Base-by-base conservation (phyloP, 64 coral and sea anemone species). In the Pocillopora damicornis region DNA sequence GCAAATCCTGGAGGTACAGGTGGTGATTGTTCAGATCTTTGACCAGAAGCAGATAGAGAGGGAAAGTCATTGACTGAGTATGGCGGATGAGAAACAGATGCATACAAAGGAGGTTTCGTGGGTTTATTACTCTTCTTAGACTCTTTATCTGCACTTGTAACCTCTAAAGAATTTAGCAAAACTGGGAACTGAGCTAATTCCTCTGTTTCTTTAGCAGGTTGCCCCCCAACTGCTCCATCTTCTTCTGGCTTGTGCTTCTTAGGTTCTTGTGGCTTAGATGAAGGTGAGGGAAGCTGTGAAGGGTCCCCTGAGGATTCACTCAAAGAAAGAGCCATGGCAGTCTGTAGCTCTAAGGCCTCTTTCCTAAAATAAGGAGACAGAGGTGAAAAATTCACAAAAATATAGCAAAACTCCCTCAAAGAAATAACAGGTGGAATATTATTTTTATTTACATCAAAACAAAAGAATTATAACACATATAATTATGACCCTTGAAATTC, bases 1-100 rank as follows among this genome's bases (percentile, higher is more conserved):
- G 73, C 75, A 78, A 93, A 93, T 13, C 87, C 91, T 23, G 86
- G 91, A 56, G 91, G 91, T 30, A 89, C 37, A 73, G 79, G 6
- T 13, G 75, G 30, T 37, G 74, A 15, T 57, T 89, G 87, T 45
- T 66, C 81, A 78, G 38, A 73, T 42, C n/a, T 17, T 15, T 89
- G 62, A 85, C 45, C 62, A 88, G 37, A 78, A 1, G 87, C 35
- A 13, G 64, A 13, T 18, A 93, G 76, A 71, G 91, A 45, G 15
- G 91, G 91, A 72, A 89, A 93, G 14, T 89, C 87, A 61, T 93
- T 71, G 3, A 59, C 51, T 78, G 30, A 85, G 2, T 85, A 22
- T 12, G 58, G 72, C 22, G 16, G 36, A 20, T 61, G 1, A 45
- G 63, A 9, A 73, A 0, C 58, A 51, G 51, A 15, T 58, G 37